phyloP scores from a whole-genome alignment of 2,888 invertebrate genomes.

The Brachyptera putata region DNA sequence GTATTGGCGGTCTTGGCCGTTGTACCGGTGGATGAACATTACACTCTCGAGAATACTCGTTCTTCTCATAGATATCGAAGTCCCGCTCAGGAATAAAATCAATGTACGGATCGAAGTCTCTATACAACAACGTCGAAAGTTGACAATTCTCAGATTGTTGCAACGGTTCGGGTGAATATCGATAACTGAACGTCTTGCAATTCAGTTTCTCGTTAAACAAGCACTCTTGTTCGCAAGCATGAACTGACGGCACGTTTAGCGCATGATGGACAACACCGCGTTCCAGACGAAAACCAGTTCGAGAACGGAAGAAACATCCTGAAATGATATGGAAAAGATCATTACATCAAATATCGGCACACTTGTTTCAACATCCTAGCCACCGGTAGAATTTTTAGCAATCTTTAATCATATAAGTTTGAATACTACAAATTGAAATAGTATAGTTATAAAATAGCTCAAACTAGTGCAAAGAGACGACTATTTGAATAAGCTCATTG shows the following conservation, averaged over 20 bases:
- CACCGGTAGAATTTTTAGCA: no score
- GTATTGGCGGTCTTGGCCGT: not conserved
- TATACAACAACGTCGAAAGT: slow-evolving; percentile 65
- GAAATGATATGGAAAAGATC: no score
- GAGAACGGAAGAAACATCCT: slow-evolving; percentile 73
- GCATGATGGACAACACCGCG: slow-evolving; percentile 64
- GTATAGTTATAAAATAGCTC: no score
- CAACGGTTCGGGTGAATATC: slow-evolving; percentile 54
- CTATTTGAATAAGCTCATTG: no score
- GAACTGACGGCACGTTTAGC: slow-evolving; percentile 60
- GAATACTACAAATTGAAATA: no score
- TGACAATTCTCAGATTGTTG: slow-evolving; percentile 70
- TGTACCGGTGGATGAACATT: not conserved
- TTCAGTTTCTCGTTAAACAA: slow-evolving; percentile 64
- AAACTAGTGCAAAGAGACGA: no score
- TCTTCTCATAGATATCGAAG: slow-evolving; percentile 65
- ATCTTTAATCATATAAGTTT: no score
- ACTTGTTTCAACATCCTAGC: no score
- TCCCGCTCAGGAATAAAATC: slow-evolving; percentile 70
- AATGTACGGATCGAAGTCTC: slow-evolving; percentile 65
- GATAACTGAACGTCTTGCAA: slow-evolving; percentile 73
- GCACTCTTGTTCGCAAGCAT: slow-evolving; percentile 73
- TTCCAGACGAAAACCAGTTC: slow-evolving; percentile 69
- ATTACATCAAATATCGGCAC: no score
- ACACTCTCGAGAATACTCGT: no score